Conservation (phyloP, 2,888 invertebrate species). For the Margaritifera margaritifera region DNA sequence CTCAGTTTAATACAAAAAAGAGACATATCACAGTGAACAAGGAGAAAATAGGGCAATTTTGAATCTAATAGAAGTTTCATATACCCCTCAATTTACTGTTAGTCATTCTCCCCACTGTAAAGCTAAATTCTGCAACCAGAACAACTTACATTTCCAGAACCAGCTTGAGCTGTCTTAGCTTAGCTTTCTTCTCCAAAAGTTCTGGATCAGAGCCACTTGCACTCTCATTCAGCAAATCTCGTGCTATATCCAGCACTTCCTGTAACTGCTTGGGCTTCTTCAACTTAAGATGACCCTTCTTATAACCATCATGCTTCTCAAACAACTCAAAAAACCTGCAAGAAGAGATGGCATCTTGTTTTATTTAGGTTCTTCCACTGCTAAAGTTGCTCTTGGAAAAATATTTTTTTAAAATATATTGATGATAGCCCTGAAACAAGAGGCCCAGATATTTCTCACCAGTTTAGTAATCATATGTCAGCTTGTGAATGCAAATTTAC, state of each 20-base stretch:
- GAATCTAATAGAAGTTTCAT: no score
- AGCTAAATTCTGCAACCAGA: background rate
- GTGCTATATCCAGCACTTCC: conserved; percentile 96
- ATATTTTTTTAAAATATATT: no score
- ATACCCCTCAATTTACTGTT: no score
- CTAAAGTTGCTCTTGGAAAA: no score
- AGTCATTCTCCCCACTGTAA: background rate
- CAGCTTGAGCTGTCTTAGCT: conserved; percentile 96
- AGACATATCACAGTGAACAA: background rate
- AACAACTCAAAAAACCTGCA: conserved; percentile 97
- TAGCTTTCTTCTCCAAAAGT: conserved; percentile 96
- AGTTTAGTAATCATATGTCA: no score
- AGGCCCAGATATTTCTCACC: no score
- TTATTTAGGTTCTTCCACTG: no score
- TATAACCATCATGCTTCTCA: conserved; percentile 94
- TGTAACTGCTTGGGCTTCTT: conserved; percentile 88
- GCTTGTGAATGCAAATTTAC: no score
- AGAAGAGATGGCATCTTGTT: conserved; percentile 14
- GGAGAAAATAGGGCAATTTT: background rate
- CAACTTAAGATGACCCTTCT: conserved; percentile 96
- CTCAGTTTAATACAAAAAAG: background rate
- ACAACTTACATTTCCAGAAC: conserved; percentile 97
- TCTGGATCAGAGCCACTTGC: conserved; percentile 80
- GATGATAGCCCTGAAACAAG: no score
- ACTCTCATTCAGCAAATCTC: conserved; percentile 90